Conservation (phyloP, 1,140 invertebrate species). For the Diprion similis region DNA sequence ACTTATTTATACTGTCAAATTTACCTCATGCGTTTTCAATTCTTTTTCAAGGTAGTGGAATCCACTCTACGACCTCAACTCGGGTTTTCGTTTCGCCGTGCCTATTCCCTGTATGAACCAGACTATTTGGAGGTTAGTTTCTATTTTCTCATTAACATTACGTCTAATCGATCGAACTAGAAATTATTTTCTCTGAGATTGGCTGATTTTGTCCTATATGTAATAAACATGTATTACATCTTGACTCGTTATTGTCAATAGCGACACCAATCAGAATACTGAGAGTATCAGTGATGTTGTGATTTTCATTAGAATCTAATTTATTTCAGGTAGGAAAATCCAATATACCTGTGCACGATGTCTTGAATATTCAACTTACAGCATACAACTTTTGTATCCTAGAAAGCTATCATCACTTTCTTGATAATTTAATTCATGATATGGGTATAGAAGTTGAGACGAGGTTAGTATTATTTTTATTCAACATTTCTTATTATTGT, state of each 20-base stretch:
- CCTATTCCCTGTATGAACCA: conserved; percentile 60
- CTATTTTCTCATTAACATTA: not conserved
- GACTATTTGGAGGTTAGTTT: conserved; percentile 64
- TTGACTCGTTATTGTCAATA: too few species aligned
- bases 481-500: not conserved
- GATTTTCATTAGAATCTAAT: conserved; percentile 26
- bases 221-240: too few species aligned
- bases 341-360: conserved; percentile 75
- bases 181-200: too few species aligned
- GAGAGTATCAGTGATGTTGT: conserved; percentile 18
- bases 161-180: too few species aligned
- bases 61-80: not conserved
- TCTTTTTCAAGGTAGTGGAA: not conserved
- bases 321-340: conserved; percentile 67
- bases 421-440: conserved; percentile 74
- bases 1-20: too few species aligned
- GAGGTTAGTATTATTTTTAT: conserved; percentile 11
- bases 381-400: conserved; percentile 83
- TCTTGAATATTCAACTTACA: conserved; percentile 79
- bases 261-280: too few species aligned
- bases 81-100: conserved; percentile 21
- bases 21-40: not conserved
- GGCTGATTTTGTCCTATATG: too few species aligned
- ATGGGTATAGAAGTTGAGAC: conserved; percentile 77
- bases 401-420: conserved; percentile 79